Evolutionary conservation across 2,113 vertebrate genomes (phyloP), one percentile per base, ranked within the genome.

Genomic region (Oreochromis tanganicae): DNA sequence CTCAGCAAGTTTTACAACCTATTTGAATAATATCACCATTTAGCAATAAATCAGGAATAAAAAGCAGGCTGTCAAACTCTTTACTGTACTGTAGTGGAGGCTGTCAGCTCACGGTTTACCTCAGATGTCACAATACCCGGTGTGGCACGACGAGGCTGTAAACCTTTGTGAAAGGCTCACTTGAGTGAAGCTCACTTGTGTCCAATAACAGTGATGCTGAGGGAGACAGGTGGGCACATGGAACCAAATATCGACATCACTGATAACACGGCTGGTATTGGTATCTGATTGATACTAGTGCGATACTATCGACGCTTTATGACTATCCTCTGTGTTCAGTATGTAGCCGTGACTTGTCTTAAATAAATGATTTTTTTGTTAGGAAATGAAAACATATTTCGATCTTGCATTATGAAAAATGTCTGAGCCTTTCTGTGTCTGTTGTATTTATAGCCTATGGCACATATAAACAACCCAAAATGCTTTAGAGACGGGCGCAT

Each of bases 271-370:
- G 59, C 29, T 61, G 57, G 29, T 17, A 59, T 32, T 59, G 57
- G 56, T 59, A 61, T 61, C 0, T 8, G 0, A 61, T 34, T 0
- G 3, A 61, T 6, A 8, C 14, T 32, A 61, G 27, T 17, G 57
- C 5, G 3, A 61, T 19, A 34, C 16, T 34, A 19, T 34, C 5
- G 0, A 61, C 1, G 8, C 27, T 19, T 34, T 61, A 14, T 34
- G 34, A 38, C 61, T 38, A 38, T 38, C 61, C 34, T 61, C 57
- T 38, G 0, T 66, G 61, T 38, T 66, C 34, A 66, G 10, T 38
- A 7, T 38, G 19, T 38, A 66, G 32, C 6, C 0, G 4, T 38
- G 61, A 66, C 17, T n/a, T 66, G 32, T 66, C 61, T n/a, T 66
- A 66, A 66, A 66, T 2, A 38, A 63, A 11, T 19, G 2, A 5